These are phyloP conservation scores for Alauda arvensis DNA, from an alignment of 2,797 vertebrate genomes.

Conservation along the genomic window DNA sequence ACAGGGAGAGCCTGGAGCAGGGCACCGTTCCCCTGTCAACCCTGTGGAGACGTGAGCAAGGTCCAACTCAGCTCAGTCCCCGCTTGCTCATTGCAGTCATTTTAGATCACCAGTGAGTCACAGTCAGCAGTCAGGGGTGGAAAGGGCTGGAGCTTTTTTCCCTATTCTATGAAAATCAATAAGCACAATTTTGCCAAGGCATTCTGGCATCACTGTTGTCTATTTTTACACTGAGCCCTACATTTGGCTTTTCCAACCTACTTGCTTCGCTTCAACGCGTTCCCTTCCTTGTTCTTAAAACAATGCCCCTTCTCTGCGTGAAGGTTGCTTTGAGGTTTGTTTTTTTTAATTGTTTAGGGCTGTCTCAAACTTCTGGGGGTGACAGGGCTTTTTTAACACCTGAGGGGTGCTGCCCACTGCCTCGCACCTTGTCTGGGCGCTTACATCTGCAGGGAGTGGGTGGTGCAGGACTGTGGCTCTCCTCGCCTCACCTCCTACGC, in stretches of 20 bases:
- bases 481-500: slow-evolving; percentile 22
- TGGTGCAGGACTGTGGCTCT: not conserved
- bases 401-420: slow-evolving; percentile 39
- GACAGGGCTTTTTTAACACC: slow-evolving; percentile 31
- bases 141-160: not conserved
- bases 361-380: not conserved
- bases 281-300: not conserved
- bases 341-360: not conserved
- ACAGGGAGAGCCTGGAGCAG: not conserved
- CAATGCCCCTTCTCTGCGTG: not conserved
- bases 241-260: slow-evolving; percentile 10
- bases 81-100: not conserved
- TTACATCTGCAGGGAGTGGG: slow-evolving; percentile 27
- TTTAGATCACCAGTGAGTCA: not conserved
- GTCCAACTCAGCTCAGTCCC: not conserved
- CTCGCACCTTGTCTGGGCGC: slow-evolving; percentile 13
- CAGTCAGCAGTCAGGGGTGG: not conserved
- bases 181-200: not conserved
- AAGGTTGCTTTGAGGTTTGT: not conserved
- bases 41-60: not conserved
- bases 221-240: not conserved
- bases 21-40: accelerated
- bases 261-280: not conserved
- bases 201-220: not conserved
- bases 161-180: slow-evolving; percentile 11